A percentile compares a stretch with the other conserved stretches of the same genome.
These are phyloP conservation scores for Dinomys branickii DNA, from an alignment of 2,113 vertebrate genomes.

Conservation along the genomic window DNA sequence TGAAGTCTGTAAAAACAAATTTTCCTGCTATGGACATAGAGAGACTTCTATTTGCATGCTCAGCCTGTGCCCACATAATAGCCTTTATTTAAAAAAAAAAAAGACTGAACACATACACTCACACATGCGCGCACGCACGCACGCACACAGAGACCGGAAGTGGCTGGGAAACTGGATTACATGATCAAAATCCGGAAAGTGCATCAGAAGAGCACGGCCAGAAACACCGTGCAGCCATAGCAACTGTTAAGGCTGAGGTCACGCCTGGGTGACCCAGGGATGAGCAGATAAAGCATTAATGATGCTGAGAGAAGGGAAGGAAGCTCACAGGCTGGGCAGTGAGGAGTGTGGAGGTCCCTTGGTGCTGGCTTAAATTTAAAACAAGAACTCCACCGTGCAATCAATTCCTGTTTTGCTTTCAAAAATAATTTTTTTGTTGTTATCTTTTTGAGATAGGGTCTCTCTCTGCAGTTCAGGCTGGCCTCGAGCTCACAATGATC, in stretches of 20 bases:
- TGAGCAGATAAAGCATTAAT: neutral
- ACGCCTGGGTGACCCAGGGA: fast-evolving
- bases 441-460: no score
- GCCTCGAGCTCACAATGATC: no score
- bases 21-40: neutral
- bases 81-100: neutral
- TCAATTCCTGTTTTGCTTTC: no score
- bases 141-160: neutral
- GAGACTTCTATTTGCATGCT: neutral
- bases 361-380: no score
- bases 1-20: neutral
- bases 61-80: neutral
- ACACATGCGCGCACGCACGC: neutral
- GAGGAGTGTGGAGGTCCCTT: fast-evolving
- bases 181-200: constrained; percentile 8
- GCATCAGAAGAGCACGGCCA: neutral
- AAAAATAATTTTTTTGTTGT: no score
- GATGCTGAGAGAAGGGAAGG: fast-evolving
- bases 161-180: neutral
- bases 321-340: neutral
- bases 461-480: no score
- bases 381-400: no score
- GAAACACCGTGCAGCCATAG: fast-evolving
- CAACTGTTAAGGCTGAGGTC: fast-evolving
- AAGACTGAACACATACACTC: neutral